Percentiles rank a stretch among this genome's conserved stretches.
Conservation (phyloP, 2,888 invertebrate genomes). For the Marasmarcha lunaedactyla region DNA sequence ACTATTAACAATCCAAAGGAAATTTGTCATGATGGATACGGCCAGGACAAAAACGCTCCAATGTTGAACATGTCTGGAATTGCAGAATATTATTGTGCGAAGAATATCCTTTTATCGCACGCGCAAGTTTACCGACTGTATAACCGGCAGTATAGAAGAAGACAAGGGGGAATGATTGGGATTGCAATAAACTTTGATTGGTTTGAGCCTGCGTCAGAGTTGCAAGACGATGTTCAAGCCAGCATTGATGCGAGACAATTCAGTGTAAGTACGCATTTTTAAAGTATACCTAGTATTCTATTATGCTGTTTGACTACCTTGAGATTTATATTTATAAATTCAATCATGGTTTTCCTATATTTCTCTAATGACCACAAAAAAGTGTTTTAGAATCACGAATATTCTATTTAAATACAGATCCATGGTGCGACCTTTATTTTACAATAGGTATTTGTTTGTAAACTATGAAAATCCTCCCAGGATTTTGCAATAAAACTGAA, state of each 20-base stretch:
- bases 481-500: too few species aligned
- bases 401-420: too few species aligned
- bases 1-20: slow-evolving; percentile 70
- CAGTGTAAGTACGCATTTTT: slow-evolving; percentile 49
- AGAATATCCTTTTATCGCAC: slow-evolving; percentile 70
- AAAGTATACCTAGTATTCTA: too few species aligned
- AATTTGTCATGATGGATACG: slow-evolving; percentile 43
- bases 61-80: slow-evolving; percentile 40
- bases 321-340: too few species aligned
- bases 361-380: too few species aligned
- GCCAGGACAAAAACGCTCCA: slow-evolving; percentile 34
- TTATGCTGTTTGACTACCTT: too few species aligned
- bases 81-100: slow-evolving; percentile 66
- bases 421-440: too few species aligned
- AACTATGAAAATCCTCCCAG: too few species aligned
- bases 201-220: slow-evolving; percentile 59
- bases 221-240: slow-evolving; percentile 54
- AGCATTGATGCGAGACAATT: slow-evolving; percentile 64
- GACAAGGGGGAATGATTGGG: slow-evolving; percentile 33
- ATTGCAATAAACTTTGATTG: slow-evolving; percentile 47
- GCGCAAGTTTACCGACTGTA: slow-evolving; percentile 53
- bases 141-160: slow-evolving; percentile 26
- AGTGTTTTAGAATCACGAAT: too few species aligned
- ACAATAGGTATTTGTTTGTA: too few species aligned
- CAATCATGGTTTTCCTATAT: too few species aligned